Percentiles rank a stretch among this genome's conserved stretches.
Evolutionary conservation across 2,888 invertebrate genomes (phyloP).

Genomic region (Dicyrtoma fusca): DNA sequence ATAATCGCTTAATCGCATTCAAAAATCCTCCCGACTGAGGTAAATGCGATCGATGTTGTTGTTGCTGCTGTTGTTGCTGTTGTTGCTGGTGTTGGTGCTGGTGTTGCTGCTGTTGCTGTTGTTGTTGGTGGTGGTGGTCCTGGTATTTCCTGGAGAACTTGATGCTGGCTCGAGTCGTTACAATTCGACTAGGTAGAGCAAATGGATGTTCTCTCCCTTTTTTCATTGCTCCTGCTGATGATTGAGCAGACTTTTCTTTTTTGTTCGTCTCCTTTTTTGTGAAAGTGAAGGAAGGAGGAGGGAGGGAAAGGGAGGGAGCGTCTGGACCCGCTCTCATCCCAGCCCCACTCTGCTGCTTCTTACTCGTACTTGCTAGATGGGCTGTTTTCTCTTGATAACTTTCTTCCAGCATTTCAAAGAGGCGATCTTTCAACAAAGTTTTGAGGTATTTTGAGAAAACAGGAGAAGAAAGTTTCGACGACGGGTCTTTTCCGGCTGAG

Average conservation of each 20-base stretch:
- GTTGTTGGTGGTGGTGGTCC: neutral
- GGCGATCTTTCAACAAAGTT: slow-evolving; percentile 44
- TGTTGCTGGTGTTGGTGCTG: slow-evolving; percentile 11
- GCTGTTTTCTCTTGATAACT: neutral
- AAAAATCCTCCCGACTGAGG: slow-evolving; percentile 22
- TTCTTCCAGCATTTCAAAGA: slow-evolving; percentile 40
- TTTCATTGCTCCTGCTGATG: too few species aligned
- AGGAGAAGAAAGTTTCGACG: slow-evolving; percentile 6
- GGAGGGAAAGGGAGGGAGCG: neutral
- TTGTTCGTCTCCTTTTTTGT: too few species aligned
- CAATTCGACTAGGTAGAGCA: neutral
- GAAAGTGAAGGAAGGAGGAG: neutral
- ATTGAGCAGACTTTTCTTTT: too few species aligned
- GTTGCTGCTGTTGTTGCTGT: neutral
- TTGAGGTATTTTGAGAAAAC: slow-evolving; percentile 38
- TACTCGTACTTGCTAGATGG: neutral
- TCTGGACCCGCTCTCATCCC: neutral
- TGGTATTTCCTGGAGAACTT: neutral
- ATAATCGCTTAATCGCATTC: slow-evolving; percentile 30
- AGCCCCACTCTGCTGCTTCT: neutral
- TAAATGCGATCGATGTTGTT: slow-evolving; percentile 2
- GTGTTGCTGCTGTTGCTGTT: neutral
- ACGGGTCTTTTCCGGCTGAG: neutral
- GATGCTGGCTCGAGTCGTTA: neutral
- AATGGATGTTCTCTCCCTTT: neutral